A percentile compares a stretch with the other conserved stretches of the same genome.
Evolutionary conservation across 2,113 vertebrate genomes (phyloP).

Genomic region (Gila orcuttii): DNA sequence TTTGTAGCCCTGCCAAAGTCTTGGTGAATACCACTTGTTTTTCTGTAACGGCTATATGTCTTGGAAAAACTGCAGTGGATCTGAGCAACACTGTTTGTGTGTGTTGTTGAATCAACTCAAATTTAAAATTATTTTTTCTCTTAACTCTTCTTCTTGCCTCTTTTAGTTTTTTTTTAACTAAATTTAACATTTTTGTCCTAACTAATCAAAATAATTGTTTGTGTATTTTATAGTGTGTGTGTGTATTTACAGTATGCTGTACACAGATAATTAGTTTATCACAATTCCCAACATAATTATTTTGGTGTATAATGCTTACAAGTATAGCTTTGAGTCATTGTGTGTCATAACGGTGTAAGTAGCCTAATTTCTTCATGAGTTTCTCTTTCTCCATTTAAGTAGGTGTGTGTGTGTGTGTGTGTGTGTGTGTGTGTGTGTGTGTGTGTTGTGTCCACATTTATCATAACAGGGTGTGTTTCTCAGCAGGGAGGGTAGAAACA

Average conservation of each 20-base stretch:
- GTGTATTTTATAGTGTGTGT: neutral
- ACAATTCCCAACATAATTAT: neutral
- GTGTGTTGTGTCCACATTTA: neutral
- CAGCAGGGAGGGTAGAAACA: conserved; percentile 42
- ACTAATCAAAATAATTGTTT: neutral
- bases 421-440: neutral
- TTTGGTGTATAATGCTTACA: neutral
- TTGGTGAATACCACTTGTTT: neutral
- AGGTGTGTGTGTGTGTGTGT: conserved; percentile 8
- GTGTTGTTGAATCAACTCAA: neutral
- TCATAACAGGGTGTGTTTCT: conserved; percentile 53
- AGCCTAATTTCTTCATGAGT: neutral
- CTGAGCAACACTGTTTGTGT: neutral
- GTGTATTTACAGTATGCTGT: neutral
- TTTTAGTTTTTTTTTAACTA: neutral
- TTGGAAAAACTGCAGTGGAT: neutral
- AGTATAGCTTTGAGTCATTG: neutral
- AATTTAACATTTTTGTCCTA: neutral
- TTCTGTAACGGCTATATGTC: neutral
- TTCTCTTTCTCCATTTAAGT: conserved; percentile 33
- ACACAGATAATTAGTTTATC: neutral
- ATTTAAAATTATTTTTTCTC: neutral
- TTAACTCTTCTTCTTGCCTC: neutral
- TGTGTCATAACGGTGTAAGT: neutral
- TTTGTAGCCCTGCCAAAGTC: conserved; percentile 7